Evolutionary conservation across 2,888 invertebrate species (phyloP).

Genomic region (Boloria selene): DNA sequence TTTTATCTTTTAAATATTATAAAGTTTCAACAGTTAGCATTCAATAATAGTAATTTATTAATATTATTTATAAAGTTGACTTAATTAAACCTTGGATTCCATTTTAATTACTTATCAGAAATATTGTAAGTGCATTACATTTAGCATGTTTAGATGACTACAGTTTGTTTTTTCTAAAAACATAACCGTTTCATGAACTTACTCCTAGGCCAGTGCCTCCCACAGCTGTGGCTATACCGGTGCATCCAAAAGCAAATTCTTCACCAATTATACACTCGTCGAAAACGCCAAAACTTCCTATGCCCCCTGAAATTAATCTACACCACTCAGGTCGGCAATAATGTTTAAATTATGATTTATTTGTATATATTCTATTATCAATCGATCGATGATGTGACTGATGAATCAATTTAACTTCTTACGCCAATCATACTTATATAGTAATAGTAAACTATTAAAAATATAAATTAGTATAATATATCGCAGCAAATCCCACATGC

Average conservation of each 20-base stretch:
- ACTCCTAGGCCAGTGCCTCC: constrained; percentile 45
- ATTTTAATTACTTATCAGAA: no score
- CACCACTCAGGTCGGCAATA: constrained; percentile 22
- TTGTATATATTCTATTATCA: no score
- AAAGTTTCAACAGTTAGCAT: no score
- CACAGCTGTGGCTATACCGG: constrained; percentile 75
- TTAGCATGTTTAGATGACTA: neutral
- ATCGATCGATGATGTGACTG: no score
- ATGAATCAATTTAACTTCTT: no score
- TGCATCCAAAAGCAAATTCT: constrained; percentile 85
- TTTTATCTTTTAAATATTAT: no score
- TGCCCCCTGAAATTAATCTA: constrained; percentile 70
- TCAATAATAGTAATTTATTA: no score
- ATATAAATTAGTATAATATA: neutral
- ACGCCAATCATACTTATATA: neutral
- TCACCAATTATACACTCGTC: constrained; percentile 82
- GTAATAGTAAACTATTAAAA: neutral
- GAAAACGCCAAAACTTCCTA: constrained; percentile 74
- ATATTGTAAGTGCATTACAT: neutral
- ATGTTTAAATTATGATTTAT: no score
- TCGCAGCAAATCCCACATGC: constrained; percentile 16
- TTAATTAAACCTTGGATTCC: no score
- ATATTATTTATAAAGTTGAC: no score
- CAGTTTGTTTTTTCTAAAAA: neutral
- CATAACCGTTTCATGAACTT: constrained; percentile 27